Base-by-base conservation (phyloP, 2,888 invertebrate species). In the Perizoma flavofasciatum region DNA sequence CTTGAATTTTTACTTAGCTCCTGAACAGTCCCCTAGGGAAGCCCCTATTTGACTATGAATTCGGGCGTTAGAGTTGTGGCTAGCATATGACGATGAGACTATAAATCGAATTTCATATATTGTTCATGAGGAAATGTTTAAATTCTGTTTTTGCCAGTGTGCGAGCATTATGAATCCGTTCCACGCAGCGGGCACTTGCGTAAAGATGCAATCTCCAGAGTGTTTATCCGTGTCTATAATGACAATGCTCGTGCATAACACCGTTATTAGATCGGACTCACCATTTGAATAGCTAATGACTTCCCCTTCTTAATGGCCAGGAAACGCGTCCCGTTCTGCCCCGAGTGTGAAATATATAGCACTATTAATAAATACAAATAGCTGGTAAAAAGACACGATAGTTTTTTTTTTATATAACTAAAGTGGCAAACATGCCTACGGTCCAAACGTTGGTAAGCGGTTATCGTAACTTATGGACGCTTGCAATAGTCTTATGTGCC, bases 201-300 rank as follows among this genome's bases (percentile, higher is more conserved):
- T 81, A 84, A 85, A 83, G 75, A 78, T 79, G 75, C 75, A 81
- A 82, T 85, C 82, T 85, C 79, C 72, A 55, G 72, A 75, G 82
- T 77, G 72, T 73, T 79, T 73, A 77, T 74, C 75, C 77, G 79
- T 78, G 78, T 79, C 78, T 81, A 79, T 84, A 86, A 84, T 83
- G 81, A 77, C 79, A 79, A 82, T 81, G 75, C 69, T 71, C 66
- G 68, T 67, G 73, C 80, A 77, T 82, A 86, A 82, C 78, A 77
- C 82, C 80, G 82, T 85, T 87, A 86, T 83, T 83, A 84, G 80
- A 83, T 82, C 81, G 77, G 75, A 71, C 78, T 73, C 80, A 77
- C 78, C 73, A 77, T 82, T 83, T 76, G 82, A 83, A 86, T 86
- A 74, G 70, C 76, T 86, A 87, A 88, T 86, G 85, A 84, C 80